Base-by-base conservation (phyloP, 2,888 invertebrate species). In the Taenaris catops region DNA sequence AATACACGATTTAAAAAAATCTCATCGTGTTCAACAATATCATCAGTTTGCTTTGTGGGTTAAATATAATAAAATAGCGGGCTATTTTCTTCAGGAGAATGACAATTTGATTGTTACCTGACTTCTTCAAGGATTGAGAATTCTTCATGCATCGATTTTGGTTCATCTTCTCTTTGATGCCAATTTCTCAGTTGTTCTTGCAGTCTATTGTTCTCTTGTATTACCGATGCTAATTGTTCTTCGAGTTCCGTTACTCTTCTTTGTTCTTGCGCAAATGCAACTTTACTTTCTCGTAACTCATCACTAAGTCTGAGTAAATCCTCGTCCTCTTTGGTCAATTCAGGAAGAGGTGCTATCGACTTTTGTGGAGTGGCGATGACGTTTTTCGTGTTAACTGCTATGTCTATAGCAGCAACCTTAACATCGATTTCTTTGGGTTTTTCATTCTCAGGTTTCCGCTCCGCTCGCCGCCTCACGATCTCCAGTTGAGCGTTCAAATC, bases 61-160 rank as follows among this genome's bases (percentile, higher is more conserved):
- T n/a, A n/a, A n/a, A n/a, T n/a, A n/a, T n/a, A n/a, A n/a, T n/a
- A n/a, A n/a, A n/a, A n/a, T n/a, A n/a, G n/a, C n/a, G n/a, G n/a
- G n/a, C n/a, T n/a, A n/a, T n/a, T n/a, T n/a, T n/a, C n/a, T n/a
- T n/a, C n/a, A n/a, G n/a, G n/a, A n/a, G n/a, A n/a, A n/a, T n/a
- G n/a, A n/a, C n/a, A 3, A 12, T n/a, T 7, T 40, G 5, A 11
- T 8, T 46, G 69, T 67, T 83, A 94, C 94, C 94, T 91, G 51
- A 95, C 94, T 93, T 95, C 95, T 65, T 95, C 95, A 51, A 95
- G 88, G 48, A 94, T 92, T 34, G 91, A 92, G 56, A 95, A 90
- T 70, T 95, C 95, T 58, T 95, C 95, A 52, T 95, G 94, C 75
- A 94, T 90, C 33, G 91, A 93, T 67, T 93, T 94, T 66, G 94